Conservation (phyloP, 2,113 vertebrate species). For the Halcyon malimbica region DNA sequence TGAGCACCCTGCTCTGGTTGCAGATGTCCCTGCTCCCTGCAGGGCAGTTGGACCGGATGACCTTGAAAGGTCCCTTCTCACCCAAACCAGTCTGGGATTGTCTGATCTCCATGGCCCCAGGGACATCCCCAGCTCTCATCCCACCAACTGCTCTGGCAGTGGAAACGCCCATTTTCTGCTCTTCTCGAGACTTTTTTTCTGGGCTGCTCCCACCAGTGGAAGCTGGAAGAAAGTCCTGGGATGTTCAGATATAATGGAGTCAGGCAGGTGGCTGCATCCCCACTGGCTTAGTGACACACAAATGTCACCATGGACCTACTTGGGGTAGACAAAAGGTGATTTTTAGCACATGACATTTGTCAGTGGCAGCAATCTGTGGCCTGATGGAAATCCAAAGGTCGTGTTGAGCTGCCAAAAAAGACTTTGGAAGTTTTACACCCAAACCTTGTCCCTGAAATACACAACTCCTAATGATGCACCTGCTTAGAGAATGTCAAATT, state of each 20-base stretch:
- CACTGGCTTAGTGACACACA: rapidly evolving
- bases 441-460: not conserved
- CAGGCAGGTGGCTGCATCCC: not conserved
- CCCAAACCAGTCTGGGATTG: not conserved
- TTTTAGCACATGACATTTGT: rapidly evolving
- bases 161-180: not conserved
- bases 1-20: not conserved
- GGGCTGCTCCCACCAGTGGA: not conserved
- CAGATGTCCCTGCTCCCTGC: not conserved
- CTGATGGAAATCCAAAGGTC: not conserved
- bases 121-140: not conserved
- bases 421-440: not conserved
- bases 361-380: not conserved
- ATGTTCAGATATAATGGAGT: rapidly evolving
- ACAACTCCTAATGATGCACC: rapidly evolving
- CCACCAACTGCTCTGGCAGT: rapidly evolving
- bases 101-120: not conserved
- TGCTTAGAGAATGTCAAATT: not conserved
- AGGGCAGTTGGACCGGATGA: not conserved
- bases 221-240: not conserved
- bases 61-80: not conserved
- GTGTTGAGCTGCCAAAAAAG: not conserved
- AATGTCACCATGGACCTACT: rapidly evolving
- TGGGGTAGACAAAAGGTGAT: not conserved
- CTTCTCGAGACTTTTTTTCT: rapidly evolving